These are phyloP conservation scores for Drosophila basisetae DNA, from an alignment of 2,888 invertebrate genomes.

Conservation along the genomic window DNA sequence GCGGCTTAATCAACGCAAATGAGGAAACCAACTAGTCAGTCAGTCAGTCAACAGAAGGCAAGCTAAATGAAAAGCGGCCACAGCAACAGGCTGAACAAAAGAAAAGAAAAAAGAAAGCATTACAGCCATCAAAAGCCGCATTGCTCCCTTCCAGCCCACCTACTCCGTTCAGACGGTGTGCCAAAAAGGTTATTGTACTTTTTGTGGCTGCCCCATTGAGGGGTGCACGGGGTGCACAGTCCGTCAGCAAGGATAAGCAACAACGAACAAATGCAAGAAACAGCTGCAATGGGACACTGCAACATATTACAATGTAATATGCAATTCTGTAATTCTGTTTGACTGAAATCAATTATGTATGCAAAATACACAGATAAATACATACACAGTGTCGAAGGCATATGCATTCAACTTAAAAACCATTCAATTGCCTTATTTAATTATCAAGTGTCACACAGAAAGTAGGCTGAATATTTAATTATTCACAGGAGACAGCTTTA, in stretches of 20 bases:
- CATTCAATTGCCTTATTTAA: background rate
- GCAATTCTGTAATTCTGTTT: background rate
- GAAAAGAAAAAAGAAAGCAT: constrained; percentile 2
- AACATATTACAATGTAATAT: constrained; percentile 35
- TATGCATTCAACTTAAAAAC: background rate
- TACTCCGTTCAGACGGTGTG: constrained; percentile 1
- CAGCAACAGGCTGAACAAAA: constrained; percentile 59
- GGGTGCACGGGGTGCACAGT: constrained; percentile 30
- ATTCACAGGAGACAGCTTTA: background rate
- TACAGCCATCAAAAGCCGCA: background rate
- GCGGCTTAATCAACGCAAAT: constrained; percentile 68
- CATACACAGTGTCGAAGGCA: background rate
- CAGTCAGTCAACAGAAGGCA: constrained; percentile 23
- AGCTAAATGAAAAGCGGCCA: constrained; percentile 15
- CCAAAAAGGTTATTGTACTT: constrained; percentile 59
- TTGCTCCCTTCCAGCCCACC: background rate
- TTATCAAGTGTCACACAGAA: background rate
- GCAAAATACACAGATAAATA: background rate
- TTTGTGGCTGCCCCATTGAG: constrained; percentile 26
- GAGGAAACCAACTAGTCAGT: constrained; percentile 45
- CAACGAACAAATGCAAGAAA: constrained; percentile 29
- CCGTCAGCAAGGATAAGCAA: constrained; percentile 49
- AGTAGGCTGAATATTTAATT: background rate
- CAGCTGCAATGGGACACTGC: constrained; percentile 40
- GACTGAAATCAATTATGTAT: background rate